These are phyloP conservation scores for Nemapogon koenigi DNA, from an alignment of 2,888 invertebrate genomes.

Conservation along the genomic window DNA sequence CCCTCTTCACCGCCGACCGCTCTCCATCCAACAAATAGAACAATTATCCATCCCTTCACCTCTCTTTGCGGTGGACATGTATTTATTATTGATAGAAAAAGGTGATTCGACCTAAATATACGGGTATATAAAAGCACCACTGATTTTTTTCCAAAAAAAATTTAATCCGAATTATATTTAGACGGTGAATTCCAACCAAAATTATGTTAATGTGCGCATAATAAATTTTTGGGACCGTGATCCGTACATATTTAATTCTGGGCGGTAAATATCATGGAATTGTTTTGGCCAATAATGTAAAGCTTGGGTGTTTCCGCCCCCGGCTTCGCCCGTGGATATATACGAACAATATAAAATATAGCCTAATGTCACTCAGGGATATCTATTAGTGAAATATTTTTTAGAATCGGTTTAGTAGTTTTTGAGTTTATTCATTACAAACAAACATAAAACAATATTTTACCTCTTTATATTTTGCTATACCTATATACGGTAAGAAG, in stretches of 20 bases:
- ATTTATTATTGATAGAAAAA: slow-evolving; percentile 48
- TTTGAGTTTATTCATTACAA: no score
- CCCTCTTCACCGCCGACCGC: slow-evolving; percentile 30
- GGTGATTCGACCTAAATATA: slow-evolving; percentile 19
- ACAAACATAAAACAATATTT: no score
- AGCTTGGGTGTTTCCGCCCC: no score
- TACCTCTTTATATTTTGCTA: no score
- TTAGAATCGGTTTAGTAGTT: no score
- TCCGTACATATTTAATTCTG: slow-evolving; percentile 5
- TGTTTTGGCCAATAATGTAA: no score
- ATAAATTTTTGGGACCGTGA: slow-evolving; percentile 2
- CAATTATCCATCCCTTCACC: slow-evolving; percentile 43
- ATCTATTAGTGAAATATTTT: no score
- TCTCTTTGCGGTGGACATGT: slow-evolving; percentile 20
- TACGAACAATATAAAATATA: no score
- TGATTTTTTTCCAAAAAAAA: slow-evolving; percentile 3
- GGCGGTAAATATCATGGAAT: slow-evolving; percentile 2
- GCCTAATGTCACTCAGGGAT: no score
- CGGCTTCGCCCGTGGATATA: no score
- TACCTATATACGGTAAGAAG: no score
- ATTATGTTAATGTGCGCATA: slow-evolving; percentile 7
- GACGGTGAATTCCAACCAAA: slow-evolving; percentile 2
- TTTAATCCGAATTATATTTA: slow-evolving; percentile 3
- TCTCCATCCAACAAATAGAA: slow-evolving; percentile 42
- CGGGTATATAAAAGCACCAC: slow-evolving; percentile 5